phyloP scores from a whole-genome alignment of 2,797 vertebrate genomes.

The Falco naumanni region DNA sequence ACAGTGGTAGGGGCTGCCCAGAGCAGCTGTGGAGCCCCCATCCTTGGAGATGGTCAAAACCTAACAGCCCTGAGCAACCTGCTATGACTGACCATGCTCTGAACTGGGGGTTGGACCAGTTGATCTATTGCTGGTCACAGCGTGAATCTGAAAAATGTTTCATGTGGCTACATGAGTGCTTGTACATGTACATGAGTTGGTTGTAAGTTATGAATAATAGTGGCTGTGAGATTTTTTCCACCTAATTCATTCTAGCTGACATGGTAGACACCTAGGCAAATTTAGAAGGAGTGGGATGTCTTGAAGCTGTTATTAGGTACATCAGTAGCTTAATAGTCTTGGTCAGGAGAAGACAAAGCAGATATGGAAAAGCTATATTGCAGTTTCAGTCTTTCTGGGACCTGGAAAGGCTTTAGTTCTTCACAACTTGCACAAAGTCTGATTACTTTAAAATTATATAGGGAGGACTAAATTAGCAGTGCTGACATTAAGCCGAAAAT shows the following conservation, averaged over 20 bases:
- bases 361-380: background rate
- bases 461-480: background rate
- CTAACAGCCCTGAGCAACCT: too few species aligned
- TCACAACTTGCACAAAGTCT: background rate
- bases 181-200: background rate
- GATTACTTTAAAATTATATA: background rate
- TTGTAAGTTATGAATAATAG: background rate
- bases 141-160: background rate
- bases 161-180: background rate
- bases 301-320: background rate
- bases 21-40: background rate
- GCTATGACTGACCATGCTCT: background rate
- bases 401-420: background rate
- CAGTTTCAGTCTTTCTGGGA: background rate
- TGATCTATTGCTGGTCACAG: background rate
- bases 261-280: background rate
- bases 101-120: background rate
- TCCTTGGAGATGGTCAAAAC: background rate
- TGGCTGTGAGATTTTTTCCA: background rate
- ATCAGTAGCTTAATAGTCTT: background rate
- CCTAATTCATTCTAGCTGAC: background rate
- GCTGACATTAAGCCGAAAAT: background rate
- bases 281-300: background rate
- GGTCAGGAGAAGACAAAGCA: background rate
- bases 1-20: background rate